phyloP scores from a whole-genome alignment of 2,797 vertebrate genomes.

The Mormyrops attenuatus region DNA sequence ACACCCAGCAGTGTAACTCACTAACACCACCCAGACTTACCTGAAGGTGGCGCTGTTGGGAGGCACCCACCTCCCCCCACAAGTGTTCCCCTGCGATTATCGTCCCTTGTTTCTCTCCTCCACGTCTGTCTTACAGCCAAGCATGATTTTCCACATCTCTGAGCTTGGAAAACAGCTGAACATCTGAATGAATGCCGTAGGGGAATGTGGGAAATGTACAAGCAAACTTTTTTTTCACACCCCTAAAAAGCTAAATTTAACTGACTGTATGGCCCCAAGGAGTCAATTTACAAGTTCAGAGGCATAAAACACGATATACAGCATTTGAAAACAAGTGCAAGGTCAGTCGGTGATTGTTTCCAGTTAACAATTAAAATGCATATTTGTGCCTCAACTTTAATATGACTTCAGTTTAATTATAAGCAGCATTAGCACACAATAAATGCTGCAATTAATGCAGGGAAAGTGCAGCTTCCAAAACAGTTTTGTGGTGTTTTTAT shows the following conservation, averaged over 20 bases:
- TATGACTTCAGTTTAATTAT: not conserved
- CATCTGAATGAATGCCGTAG: not conserved
- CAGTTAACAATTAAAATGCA: not conserved
- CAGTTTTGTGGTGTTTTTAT: slow-evolving; percentile 18
- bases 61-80: not conserved
- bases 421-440: slow-evolving; percentile 16
- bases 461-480: slow-evolving; percentile 9
- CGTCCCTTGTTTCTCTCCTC: not conserved
- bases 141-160: not conserved
- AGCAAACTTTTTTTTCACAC: not conserved
- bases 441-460: slow-evolving; percentile 17
- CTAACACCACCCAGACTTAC: not conserved
- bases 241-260: slow-evolving; percentile 4
- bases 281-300: not conserved
- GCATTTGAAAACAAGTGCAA: not conserved
- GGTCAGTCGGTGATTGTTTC: slow-evolving; percentile 8
- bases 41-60: not conserved
- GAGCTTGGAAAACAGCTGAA: not conserved
- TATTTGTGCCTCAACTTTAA: not conserved
- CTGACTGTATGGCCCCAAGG: not conserved
- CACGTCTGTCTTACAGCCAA: not conserved
- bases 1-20: not conserved
- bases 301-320: not conserved
- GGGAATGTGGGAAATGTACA: not conserved
- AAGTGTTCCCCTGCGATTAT: not conserved